Percentiles rank a stretch among this genome's conserved stretches.
These are phyloP conservation scores for Triplophysa tibetana DNA, from an alignment of 2,113 vertebrate genomes.

Conservation along the genomic window DNA sequence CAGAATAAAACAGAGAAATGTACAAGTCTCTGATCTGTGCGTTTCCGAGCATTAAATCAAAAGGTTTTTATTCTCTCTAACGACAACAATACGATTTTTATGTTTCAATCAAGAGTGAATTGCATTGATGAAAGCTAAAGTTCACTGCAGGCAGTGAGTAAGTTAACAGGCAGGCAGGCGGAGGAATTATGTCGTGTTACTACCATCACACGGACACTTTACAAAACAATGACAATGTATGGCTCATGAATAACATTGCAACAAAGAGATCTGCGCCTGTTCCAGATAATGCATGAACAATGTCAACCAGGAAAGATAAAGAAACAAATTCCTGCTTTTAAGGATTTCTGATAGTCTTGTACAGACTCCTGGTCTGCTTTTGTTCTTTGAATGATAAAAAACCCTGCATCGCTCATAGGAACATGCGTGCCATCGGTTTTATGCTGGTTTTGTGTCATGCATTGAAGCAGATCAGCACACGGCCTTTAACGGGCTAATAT, in stretches of 20 bases:
- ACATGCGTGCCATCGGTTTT: background rate
- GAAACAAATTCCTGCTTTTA: background rate
- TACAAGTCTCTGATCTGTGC: no score
- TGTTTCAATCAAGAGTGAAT: background rate
- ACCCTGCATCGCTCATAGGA: background rate
- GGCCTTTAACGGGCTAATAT: conserved; percentile 36
- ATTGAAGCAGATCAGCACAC: conserved; percentile 25
- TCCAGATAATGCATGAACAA: background rate
- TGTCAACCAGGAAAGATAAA: background rate
- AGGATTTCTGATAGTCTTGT: no score
- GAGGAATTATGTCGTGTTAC: background rate
- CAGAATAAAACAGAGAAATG: no score
- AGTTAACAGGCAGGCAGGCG: background rate
- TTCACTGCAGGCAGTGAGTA: background rate
- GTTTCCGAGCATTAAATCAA: background rate
- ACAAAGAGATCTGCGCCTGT: background rate
- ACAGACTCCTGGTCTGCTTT: background rate
- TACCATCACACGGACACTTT: background rate
- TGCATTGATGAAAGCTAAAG: conserved; percentile 3
- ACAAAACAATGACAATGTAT: background rate
- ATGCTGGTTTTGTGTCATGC: conserved; percentile 20
- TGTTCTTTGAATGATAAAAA: background rate
- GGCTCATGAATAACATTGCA: background rate
- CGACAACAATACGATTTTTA: background rate
- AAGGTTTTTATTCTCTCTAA: background rate